Conservation (phyloP, 2,888 invertebrate species). For the Onthophagus sagittarius region DNA sequence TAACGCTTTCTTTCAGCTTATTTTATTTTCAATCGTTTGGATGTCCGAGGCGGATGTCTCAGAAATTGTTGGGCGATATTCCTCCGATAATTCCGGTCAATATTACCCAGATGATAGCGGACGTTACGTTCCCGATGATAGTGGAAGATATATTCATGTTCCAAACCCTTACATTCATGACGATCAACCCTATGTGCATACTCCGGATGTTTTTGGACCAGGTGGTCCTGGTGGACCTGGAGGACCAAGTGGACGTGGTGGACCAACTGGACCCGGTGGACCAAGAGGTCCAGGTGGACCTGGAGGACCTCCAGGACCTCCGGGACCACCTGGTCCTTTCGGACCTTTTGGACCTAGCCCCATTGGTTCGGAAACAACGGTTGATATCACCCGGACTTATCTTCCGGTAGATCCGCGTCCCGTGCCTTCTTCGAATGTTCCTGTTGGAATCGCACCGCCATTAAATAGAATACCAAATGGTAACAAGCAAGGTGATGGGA, state of each 20-base stretch:
- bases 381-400: neutral
- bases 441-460: neutral
- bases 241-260: neutral
- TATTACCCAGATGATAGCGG: constrained; percentile 40
- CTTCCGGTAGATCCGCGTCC: neutral
- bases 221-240: neutral
- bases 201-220: constrained; percentile 1
- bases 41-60: constrained; percentile 15
- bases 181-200: constrained; percentile 19
- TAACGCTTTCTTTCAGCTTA: constrained; percentile 12
- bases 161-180: constrained; percentile 26
- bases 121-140: constrained; percentile 31
- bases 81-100: constrained; percentile 53
- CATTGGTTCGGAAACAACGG: neutral
- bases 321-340: neutral
- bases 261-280: neutral
- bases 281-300: neutral
- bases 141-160: constrained; percentile 29
- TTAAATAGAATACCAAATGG: neutral
- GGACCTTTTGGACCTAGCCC: constrained; percentile 1
- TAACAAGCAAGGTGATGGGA: neutral
- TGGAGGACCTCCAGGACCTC: neutral
- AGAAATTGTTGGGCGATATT: constrained; percentile 49
- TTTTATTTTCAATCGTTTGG: constrained; percentile 4
- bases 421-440: neutral